phyloP scores from a whole-genome alignment of 2,797 vertebrate species.

The Octomys mimax region DNA sequence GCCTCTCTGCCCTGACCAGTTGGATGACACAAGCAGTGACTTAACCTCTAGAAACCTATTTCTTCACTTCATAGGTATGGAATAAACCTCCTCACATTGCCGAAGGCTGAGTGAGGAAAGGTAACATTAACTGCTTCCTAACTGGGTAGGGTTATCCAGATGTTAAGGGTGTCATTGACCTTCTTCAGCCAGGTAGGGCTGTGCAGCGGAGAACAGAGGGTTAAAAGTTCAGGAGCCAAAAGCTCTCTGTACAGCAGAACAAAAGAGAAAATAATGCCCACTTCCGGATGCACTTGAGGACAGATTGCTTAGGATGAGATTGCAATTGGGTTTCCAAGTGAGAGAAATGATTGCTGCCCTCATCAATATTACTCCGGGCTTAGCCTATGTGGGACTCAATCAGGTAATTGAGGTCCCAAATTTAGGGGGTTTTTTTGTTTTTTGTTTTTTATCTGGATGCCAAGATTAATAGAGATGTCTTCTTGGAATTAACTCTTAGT shows the following conservation, averaged over 20 bases:
- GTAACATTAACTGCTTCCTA: neutral
- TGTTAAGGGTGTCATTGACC: neutral
- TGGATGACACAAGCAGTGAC: neutral
- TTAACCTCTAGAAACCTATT: neutral
- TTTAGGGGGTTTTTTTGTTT: constrained; percentile 28
- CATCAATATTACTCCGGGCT: constrained; percentile 79
- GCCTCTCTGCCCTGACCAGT: neutral
- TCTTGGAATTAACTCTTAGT: constrained; percentile 79
- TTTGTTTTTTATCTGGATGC: constrained; percentile 70
- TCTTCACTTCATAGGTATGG: neutral
- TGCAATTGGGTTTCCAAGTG: constrained; percentile 78
- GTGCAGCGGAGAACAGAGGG: constrained; percentile 16
- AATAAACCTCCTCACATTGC: neutral
- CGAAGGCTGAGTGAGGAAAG: neutral
- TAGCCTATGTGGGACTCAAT: constrained; percentile 63
- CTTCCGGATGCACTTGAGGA: constrained; percentile 76
- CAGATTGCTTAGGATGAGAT: constrained; percentile 79
- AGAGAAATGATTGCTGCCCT: constrained; percentile 79
- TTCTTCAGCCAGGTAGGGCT: constrained; percentile 27
- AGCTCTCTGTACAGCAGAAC: constrained; percentile 61
- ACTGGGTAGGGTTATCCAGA: neutral
- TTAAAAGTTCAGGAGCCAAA: constrained; percentile 72
- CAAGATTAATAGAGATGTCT: constrained; percentile 78
- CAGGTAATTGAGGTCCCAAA: constrained; percentile 84
- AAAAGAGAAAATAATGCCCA: constrained; percentile 75